Conservation (phyloP, 2,888 invertebrate species). For the Megastigmus dorsalis region DNA sequence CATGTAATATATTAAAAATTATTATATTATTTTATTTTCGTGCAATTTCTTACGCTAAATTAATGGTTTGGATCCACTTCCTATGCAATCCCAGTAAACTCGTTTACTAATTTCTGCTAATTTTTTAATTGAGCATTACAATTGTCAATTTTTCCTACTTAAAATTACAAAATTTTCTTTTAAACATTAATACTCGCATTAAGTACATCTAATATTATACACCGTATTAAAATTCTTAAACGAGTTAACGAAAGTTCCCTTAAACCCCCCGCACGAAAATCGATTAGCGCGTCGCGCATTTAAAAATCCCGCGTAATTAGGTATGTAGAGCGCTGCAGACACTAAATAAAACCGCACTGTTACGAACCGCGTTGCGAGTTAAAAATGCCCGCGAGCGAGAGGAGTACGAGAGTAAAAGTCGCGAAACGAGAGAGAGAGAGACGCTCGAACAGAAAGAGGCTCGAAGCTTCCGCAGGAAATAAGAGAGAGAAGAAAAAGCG, state of each 20-base stretch:
- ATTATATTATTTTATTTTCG: too few relatives aligned
- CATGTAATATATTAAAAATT: too few relatives aligned
- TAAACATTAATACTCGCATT: not conserved
- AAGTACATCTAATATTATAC: too few relatives aligned
- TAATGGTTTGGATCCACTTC: too few relatives aligned
- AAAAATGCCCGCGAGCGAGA: too few relatives aligned
- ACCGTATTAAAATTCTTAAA: not conserved
- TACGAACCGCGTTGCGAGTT: not conserved
- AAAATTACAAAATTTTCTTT: not conserved
- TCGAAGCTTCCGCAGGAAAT: not conserved
- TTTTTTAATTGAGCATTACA: too few relatives aligned
- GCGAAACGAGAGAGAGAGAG: conserved; percentile 56
- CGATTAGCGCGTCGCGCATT: not conserved
- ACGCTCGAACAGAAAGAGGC: not conserved
- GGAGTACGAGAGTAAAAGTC: conserved; percentile 33
- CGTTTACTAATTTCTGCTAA: too few relatives aligned
- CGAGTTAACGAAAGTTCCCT: not conserved
- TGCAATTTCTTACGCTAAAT: too few relatives aligned
- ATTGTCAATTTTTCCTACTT: not conserved
- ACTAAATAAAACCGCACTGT: not conserved
- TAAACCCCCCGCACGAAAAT: too few relatives aligned
- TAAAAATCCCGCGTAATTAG: conserved; percentile 10
- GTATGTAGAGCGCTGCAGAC: conserved; percentile 15
- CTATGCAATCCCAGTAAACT: too few relatives aligned
- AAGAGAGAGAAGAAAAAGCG: conserved; percentile 3